These are phyloP conservation scores for Corvus hawaiiensis DNA, from an alignment of 2,113 vertebrate species.

Conservation along the genomic window DNA sequence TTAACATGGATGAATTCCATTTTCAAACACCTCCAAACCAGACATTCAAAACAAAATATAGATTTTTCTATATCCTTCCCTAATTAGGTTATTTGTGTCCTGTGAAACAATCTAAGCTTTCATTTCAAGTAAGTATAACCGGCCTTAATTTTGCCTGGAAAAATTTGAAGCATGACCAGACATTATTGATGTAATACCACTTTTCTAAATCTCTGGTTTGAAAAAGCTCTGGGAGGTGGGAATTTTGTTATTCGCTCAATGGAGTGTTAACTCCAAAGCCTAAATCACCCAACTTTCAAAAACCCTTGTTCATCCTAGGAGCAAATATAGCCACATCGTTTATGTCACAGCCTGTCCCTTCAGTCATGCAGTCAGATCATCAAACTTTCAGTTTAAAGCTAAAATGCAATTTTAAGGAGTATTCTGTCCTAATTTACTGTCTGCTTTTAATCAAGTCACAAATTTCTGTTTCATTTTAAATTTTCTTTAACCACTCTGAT, in stretches of 20 bases:
- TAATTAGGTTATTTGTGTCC: slow-evolving; percentile 23
- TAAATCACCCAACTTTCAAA: slow-evolving; percentile 21
- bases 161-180: neutral
- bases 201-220: neutral
- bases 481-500: slow-evolving; percentile 36
- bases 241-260: slow-evolving; percentile 8
- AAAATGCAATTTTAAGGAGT: slow-evolving; percentile 32
- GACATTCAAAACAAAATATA: slow-evolving; percentile 31
- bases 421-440: slow-evolving; percentile 39
- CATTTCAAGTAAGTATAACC: slow-evolving; percentile 10
- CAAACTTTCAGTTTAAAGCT: slow-evolving; percentile 15
- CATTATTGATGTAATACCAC: neutral
- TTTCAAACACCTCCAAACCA: slow-evolving; percentile 29
- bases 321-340: slow-evolving; percentile 23
- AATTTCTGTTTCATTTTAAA: slow-evolving; percentile 46
- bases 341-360: slow-evolving; percentile 31
- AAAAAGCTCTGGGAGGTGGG: neutral
- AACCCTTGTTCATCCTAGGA: neutral
- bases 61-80: slow-evolving; percentile 23
- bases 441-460: slow-evolving; percentile 54
- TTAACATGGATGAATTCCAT: neutral
- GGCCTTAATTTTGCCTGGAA: slow-evolving; percentile 2
- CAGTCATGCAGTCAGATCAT: slow-evolving; percentile 31
- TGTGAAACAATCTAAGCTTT: slow-evolving; percentile 31
- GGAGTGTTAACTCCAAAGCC: slow-evolving; percentile 17